Conservation (phyloP, 2,888 invertebrate genomes). For the Conops quadrifasciatus region DNA sequence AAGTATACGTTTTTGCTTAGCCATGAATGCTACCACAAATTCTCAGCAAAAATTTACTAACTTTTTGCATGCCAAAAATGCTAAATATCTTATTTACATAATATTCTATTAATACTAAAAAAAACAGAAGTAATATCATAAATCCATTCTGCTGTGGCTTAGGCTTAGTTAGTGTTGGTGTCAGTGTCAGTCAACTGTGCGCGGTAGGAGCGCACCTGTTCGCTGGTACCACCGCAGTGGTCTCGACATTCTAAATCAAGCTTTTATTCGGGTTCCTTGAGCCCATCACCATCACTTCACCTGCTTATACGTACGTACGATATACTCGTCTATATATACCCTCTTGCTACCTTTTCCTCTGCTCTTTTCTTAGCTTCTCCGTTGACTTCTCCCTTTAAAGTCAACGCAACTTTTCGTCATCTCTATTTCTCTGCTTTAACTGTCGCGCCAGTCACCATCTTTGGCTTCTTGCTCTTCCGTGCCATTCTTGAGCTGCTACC, state of each 20-base stretch:
- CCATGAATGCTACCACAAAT: too few species aligned
- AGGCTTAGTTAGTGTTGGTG: too few species aligned
- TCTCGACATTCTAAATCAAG: background rate
- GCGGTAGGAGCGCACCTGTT: background rate
- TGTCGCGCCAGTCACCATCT: background rate
- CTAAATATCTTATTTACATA: background rate
- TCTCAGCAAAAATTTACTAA: too few species aligned
- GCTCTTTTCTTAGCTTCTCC: background rate
- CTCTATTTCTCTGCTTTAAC: background rate
- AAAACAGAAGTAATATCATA: too few species aligned
- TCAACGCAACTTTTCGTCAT: background rate
- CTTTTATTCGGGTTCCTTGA: slow-evolving; percentile 2
- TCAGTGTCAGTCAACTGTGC: background rate
- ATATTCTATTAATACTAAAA: background rate
- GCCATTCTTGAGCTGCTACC: too few species aligned
- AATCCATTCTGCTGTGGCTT: too few species aligned
- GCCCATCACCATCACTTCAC: slow-evolving; percentile 18
- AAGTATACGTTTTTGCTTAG: too few species aligned
- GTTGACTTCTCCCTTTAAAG: too few species aligned
- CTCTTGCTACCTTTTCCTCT: too few species aligned
- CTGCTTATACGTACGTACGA: too few species aligned
- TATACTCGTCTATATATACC: background rate
- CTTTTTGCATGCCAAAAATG: too few species aligned
- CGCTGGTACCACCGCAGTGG: background rate
- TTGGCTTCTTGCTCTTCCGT: slow-evolving; percentile 5